Percentiles rank a stretch among this genome's conserved stretches.
Conservation (phyloP, 2,113 vertebrate species). For the Eurypyga helias region DNA sequence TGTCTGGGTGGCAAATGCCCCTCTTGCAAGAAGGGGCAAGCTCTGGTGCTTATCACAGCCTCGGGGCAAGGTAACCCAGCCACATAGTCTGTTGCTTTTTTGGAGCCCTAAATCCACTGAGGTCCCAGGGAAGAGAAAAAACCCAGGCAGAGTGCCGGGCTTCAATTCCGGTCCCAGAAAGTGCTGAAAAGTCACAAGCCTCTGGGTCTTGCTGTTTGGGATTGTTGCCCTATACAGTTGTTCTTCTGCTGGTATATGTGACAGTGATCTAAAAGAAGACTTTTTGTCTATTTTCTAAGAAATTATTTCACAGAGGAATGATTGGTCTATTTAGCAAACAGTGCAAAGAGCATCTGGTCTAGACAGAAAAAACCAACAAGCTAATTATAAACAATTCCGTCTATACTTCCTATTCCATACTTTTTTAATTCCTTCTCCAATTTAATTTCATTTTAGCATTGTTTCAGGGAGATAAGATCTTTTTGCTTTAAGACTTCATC, state of each 20-base stretch:
- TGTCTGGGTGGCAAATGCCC: not conserved
- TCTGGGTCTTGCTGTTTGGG: not conserved
- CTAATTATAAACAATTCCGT: not conserved
- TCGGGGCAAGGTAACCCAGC: not conserved
- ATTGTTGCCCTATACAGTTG: not conserved
- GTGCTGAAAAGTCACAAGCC: not conserved
- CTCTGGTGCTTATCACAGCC: not conserved
- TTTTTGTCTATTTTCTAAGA: not conserved
- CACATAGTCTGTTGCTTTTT: not conserved
- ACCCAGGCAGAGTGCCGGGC: accelerated
- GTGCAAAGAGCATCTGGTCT: not conserved
- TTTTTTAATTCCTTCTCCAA: constrained; percentile 6
- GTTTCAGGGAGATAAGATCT: constrained; percentile 17
- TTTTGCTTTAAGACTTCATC: constrained; percentile 25
- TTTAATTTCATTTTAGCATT: not conserved
- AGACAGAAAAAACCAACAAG: not conserved
- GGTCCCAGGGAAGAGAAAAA: not conserved
- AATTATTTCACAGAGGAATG: not conserved
- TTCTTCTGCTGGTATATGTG: not conserved
- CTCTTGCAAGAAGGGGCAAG: not conserved
- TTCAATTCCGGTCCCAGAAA: not conserved
- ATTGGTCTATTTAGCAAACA: not conserved
- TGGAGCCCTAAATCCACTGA: not conserved
- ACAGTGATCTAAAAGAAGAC: not conserved
- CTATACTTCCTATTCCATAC: not conserved